These are phyloP conservation scores for Drosophila subquinaria DNA, from an alignment of 2,888 invertebrate species.

Conservation along the genomic window DNA sequence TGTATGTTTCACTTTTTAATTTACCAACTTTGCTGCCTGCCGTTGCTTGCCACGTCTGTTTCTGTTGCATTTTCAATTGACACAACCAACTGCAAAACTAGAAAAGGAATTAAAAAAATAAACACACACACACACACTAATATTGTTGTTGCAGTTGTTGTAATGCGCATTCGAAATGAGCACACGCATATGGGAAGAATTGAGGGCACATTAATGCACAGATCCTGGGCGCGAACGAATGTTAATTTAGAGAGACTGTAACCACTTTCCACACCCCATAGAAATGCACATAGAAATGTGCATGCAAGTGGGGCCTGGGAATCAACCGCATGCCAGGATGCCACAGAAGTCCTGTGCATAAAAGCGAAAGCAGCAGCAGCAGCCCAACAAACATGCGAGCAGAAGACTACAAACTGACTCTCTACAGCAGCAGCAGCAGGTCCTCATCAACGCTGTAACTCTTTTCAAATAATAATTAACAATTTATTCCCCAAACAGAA, in stretches of 20 bases:
- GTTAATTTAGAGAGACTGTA: slow-evolving; percentile 64
- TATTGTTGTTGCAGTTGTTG: slow-evolving; percentile 53
- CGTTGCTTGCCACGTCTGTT: slow-evolving; percentile 28
- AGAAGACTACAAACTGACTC: slow-evolving; percentile 23
- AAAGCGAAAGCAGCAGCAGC: slow-evolving; percentile 52
- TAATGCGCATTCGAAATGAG: slow-evolving; percentile 81
- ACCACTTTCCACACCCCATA: slow-evolving; percentile 30
- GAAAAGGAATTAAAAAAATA: background rate
- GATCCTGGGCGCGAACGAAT: slow-evolving; percentile 66
- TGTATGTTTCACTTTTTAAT: slow-evolving; percentile 73
- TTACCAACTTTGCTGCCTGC: slow-evolving; percentile 43
- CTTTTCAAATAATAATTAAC: slow-evolving; percentile 82
- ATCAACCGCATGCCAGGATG: slow-evolving; percentile 49
- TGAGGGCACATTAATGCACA: slow-evolving; percentile 76
- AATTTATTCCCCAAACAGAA: slow-evolving; percentile 80
- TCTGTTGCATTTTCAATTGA: slow-evolving; percentile 76
- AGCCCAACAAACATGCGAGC: slow-evolving; percentile 24
- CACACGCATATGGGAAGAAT: slow-evolving; percentile 76
- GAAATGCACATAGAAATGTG: slow-evolving; percentile 75
- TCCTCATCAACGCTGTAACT: slow-evolving; percentile 71
- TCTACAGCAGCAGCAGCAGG: slow-evolving; percentile 2
- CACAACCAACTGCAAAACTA: slow-evolving; percentile 64
- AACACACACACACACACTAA: background rate
- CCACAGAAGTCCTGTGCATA: slow-evolving; percentile 55
- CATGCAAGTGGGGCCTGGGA: slow-evolving; percentile 61